Base-by-base conservation (phyloP, 2,797 vertebrate genomes). In the Gymnopithys bicolor region DNA sequence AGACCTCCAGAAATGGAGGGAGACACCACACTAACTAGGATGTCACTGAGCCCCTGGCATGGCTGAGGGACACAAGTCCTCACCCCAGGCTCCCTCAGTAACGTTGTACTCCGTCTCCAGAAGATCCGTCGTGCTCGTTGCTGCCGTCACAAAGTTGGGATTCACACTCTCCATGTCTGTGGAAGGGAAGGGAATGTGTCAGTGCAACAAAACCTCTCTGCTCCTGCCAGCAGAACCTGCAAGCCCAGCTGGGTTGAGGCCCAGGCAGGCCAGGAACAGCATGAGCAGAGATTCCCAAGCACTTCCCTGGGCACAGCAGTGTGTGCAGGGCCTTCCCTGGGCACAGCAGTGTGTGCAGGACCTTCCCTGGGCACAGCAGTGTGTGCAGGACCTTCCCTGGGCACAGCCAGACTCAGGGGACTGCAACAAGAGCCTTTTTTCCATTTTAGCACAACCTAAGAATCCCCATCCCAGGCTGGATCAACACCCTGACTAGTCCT, bases 111-210 rank as follows among this genome's bases (percentile, higher is more conserved):
- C 93, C 0, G 64, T 63, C 32, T 97, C 90, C 28, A 97, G 94
- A 53, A 79, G 10, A 78, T 97, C 87, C 3, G 84, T 49, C 21
- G 89, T 73, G 93, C 84, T 97, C 2, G 97, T 92, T 51, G 94
- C 89, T 8, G 86, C 97, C 0, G 98, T 98, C 7, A 96, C 86
- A 0, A 95, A 79, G 30, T 43, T 93, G 10, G 98, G 97, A 71
- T 84, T 94, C 21, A 97, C 93, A 1, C 97, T 74, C 74, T 97
- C 96, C 92, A 98, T 98, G 92, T 98, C 98, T 93, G 97, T 81
- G 97, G 94, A 76, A 56, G 60, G 81, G 81, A 85, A 93, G 59
- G 89, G 24, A 60, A 58, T 1, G 11, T 5, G 10, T 96, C 80
- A 94, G 67, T 19, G 41, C 76, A 84, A 19, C 17, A 7, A 67